Conservation (phyloP, 92 coral and sea anemone species). For the Meandrina meandrites region DNA sequence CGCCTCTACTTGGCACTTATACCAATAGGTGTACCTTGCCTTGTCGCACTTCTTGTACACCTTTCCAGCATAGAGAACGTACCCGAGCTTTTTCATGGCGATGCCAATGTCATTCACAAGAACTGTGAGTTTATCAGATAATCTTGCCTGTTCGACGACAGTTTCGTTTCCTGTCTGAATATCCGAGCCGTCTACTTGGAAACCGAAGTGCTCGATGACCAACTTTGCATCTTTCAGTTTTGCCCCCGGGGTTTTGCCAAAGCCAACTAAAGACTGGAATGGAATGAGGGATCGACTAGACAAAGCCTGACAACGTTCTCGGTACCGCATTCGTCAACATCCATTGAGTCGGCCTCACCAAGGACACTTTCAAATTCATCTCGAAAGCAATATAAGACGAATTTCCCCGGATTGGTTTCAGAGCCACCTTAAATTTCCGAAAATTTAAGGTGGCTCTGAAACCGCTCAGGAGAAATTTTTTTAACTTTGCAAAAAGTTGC, state of each 20-base stretch:
- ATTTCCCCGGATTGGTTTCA: too few relatives aligned
- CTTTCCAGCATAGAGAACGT: conserved; percentile 32
- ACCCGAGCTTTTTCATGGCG: conserved; percentile 32
- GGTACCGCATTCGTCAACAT: neutral
- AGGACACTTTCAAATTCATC: conserved; percentile 15
- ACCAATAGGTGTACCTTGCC: conserved; percentile 33
- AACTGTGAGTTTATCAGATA: conserved; percentile 23
- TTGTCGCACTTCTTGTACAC: conserved; percentile 20
- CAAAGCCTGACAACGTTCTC: conserved; percentile 1
- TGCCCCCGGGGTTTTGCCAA: neutral
- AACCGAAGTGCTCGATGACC: neutral
- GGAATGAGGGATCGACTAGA: conserved; percentile 3
- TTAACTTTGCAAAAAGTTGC: too few relatives aligned
- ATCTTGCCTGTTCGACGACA: neutral
- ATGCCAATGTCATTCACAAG: conserved; percentile 27
- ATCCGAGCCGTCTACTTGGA: neutral
- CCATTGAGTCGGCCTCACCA: neutral
- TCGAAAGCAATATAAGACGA: too few relatives aligned
- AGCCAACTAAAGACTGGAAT: conserved; percentile 1
- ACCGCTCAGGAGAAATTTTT: too few relatives aligned
- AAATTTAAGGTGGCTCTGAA: too few relatives aligned
- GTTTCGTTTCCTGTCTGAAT: neutral
- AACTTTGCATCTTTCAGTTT: neutral
- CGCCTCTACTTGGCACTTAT: conserved; percentile 6
- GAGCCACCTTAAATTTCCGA: too few relatives aligned